Percentiles rank a stretch among this genome's conserved stretches.
These are phyloP conservation scores for Glossophaga mutica DNA, from an alignment of 2,797 vertebrate species.

Conservation along the genomic window DNA sequence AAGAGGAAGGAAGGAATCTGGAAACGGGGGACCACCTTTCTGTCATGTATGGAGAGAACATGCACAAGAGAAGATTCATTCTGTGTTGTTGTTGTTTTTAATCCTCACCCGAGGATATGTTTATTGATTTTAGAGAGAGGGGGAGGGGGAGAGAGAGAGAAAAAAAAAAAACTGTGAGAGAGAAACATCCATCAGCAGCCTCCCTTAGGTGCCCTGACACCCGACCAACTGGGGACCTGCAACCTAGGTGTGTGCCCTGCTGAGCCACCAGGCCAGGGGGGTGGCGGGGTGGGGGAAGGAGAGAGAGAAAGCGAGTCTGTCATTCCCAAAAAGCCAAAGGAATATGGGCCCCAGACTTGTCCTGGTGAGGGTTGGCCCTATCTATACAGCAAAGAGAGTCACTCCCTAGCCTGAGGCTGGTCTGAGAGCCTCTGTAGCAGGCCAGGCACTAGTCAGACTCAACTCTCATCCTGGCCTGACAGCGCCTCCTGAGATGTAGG, in stretches of 20 bases:
- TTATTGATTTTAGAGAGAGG: background rate
- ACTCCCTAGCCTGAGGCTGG: background rate
- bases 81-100: background rate
- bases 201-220: background rate
- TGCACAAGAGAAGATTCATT: background rate
- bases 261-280: background rate
- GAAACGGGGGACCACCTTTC: background rate
- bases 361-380: background rate
- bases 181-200: background rate
- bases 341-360: background rate
- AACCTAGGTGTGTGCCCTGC: background rate
- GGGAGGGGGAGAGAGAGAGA: background rate
- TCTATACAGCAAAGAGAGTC: background rate
- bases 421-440: background rate
- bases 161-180: background rate
- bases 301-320: background rate
- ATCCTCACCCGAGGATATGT: background rate
- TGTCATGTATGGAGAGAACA: background rate
- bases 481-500: background rate
- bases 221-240: too few relatives aligned
- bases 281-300: background rate
- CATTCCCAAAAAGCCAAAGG: background rate
- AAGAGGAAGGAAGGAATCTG: background rate
- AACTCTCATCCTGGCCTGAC: background rate
- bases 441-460: background rate